These are phyloP conservation scores for Amniataba percoides DNA, from an alignment of 2,797 vertebrate genomes.

Conservation along the genomic window DNA sequence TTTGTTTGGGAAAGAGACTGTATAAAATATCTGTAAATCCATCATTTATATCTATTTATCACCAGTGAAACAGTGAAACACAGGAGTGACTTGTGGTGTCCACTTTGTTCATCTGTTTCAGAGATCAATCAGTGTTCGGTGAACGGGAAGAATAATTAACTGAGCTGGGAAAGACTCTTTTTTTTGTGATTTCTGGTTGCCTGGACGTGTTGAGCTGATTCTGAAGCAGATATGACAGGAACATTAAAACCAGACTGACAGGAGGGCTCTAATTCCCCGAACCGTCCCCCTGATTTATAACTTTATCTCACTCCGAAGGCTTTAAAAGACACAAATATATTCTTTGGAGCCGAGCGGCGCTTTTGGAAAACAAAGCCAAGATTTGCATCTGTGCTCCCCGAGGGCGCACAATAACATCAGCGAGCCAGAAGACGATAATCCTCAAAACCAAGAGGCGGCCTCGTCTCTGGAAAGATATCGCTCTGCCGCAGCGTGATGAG, in stretches of 20 bases:
- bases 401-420: conserved; percentile 51
- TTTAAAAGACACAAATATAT: conserved; percentile 51
- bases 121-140: conserved; percentile 18
- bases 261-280: conserved; percentile 39
- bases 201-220: conserved; percentile 9
- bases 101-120: not conserved
- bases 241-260: conserved; percentile 41
- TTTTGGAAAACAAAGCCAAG: conserved; percentile 58
- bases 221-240: conserved; percentile 27
- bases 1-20: conserved; percentile 4
- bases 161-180: not conserved
- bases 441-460: conserved; percentile 8
- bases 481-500: conserved; percentile 13
- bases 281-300: conserved; percentile 54
- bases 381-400: conserved; percentile 60
- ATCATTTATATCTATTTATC: conserved; percentile 7
- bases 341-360: conserved; percentile 23
- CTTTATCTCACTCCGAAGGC: conserved; percentile 48
- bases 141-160: not conserved
- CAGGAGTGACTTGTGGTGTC: not conserved
- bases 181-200: not conserved
- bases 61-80: not conserved
- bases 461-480: conserved; percentile 21
- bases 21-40: not conserved
- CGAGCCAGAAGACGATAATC: conserved; percentile 49